These are phyloP conservation scores for Fopius arisanus DNA, from an alignment of 1,140 invertebrate genomes.

Conservation along the genomic window DNA sequence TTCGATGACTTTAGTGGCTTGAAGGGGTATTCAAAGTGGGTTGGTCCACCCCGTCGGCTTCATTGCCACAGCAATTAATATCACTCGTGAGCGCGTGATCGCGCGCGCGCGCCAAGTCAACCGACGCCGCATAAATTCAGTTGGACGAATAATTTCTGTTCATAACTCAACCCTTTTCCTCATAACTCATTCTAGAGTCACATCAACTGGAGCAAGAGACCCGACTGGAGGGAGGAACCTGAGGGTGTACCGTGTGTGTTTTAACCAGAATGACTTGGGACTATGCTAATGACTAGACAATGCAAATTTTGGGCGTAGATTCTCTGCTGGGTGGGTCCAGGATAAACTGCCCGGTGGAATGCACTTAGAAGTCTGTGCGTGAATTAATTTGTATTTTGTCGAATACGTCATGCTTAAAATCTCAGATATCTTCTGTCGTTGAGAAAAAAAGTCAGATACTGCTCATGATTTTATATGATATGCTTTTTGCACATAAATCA, in stretches of 20 bases:
- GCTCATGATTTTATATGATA: too few relatives aligned
- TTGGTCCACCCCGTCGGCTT: not conserved
- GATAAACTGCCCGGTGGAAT: constrained; percentile 31
- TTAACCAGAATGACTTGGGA: constrained; percentile 35
- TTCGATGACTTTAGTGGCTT: not conserved
- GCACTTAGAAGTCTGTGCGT: constrained; percentile 25
- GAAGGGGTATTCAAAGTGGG: constrained; percentile 22
- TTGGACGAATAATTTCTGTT: constrained; percentile 54
- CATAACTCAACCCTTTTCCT: constrained; percentile 55
- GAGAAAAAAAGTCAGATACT: too few relatives aligned
- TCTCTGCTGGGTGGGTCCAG: not conserved
- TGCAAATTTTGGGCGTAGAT: constrained; percentile 43
- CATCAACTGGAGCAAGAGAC: not conserved
- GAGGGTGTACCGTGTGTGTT: not conserved
- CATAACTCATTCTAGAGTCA: constrained; percentile 42
- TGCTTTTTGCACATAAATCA: too few relatives aligned
- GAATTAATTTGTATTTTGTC: not conserved
- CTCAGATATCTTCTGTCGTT: not conserved
- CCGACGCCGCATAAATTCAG: constrained; percentile 52
- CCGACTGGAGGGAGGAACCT: not conserved
- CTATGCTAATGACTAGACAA: constrained; percentile 46
- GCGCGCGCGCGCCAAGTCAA: constrained; percentile 22
- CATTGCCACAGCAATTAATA: constrained; percentile 53
- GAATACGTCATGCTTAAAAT: not conserved
- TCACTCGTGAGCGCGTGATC: constrained; percentile 41